Evolutionary conservation across 2,888 invertebrate species (phyloP).

Genomic region (Leptinotarsa peninsularis): DNA sequence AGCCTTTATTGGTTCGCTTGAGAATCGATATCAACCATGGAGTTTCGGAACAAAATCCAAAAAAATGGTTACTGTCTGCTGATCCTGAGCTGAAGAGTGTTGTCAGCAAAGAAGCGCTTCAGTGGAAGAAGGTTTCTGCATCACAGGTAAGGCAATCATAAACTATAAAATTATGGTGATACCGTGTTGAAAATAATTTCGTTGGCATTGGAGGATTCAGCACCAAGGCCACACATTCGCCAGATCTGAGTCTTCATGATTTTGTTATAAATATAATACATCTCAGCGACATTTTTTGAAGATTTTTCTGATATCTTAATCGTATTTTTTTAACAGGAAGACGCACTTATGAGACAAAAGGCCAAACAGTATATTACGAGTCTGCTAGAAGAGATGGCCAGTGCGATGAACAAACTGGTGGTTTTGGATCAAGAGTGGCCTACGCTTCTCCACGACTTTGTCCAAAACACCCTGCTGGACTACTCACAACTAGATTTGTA

Average conservation of each 20-base stretch:
- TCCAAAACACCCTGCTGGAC: constrained; percentile 82
- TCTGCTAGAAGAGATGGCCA: constrained; percentile 79
- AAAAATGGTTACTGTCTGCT: constrained; percentile 78
- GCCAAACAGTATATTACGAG: constrained; percentile 78
- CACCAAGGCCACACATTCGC: too few species aligned
- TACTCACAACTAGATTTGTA: constrained; percentile 85
- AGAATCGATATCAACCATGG: constrained; percentile 73
- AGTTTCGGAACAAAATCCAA: constrained; percentile 67
- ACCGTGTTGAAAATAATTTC: accelerated
- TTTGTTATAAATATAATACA: too few species aligned
- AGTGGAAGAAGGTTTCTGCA: constrained; percentile 77
- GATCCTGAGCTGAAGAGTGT: constrained; percentile 84
- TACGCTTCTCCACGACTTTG: constrained; percentile 79
- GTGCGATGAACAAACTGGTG: constrained; percentile 81
- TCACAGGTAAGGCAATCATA: constrained; percentile 63
- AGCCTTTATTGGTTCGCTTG: constrained; percentile 80
- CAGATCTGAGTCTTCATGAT: too few species aligned
- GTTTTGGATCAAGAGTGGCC: constrained; percentile 84
- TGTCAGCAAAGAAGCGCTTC: constrained; percentile 87
- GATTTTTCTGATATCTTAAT: too few species aligned
- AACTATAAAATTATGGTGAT: not conserved
- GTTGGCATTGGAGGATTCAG: too few species aligned
- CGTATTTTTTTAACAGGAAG: constrained; percentile 72
- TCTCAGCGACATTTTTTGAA: too few species aligned
- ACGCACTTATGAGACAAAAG: constrained; percentile 78